A percentile compares a stretch with the other conserved stretches of the same genome.
Conservation (phyloP, 2,113 vertebrate genomes). For the Oceanites oceanicus region DNA sequence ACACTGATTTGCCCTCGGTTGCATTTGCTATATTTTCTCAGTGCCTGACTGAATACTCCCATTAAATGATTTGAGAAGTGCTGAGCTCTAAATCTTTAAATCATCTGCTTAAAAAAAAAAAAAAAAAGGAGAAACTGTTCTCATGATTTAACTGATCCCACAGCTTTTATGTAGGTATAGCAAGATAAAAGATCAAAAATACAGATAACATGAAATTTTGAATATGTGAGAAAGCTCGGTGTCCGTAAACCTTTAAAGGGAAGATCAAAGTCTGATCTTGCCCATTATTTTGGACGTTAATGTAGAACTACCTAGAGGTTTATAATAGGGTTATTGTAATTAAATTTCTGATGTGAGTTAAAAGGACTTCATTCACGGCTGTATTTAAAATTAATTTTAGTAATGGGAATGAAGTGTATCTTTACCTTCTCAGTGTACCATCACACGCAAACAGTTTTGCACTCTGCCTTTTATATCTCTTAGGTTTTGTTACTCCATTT, state of each 20-base stretch:
- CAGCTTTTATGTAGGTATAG: background rate
- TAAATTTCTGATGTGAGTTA: background rate
- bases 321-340: background rate
- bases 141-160: background rate
- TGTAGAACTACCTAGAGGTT: background rate
- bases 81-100: background rate
- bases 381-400: background rate
- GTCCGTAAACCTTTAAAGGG: background rate
- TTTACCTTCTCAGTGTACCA: background rate
- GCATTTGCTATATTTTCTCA: background rate
- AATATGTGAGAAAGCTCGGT: background rate
- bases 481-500: background rate
- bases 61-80: background rate
- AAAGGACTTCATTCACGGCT: background rate
- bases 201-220: background rate
- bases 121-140: background rate
- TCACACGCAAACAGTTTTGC: accelerated
- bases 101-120: background rate
- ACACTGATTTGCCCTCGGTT: background rate
- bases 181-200: background rate
- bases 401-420: background rate
- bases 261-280: background rate
- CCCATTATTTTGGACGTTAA: background rate
- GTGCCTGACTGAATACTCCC: background rate
- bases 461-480: background rate